Percentiles rank a stretch among this genome's conserved stretches.
Evolutionary conservation across 2,797 vertebrate genomes (phyloP).

Genomic region (Sebastes goodei): DNA sequence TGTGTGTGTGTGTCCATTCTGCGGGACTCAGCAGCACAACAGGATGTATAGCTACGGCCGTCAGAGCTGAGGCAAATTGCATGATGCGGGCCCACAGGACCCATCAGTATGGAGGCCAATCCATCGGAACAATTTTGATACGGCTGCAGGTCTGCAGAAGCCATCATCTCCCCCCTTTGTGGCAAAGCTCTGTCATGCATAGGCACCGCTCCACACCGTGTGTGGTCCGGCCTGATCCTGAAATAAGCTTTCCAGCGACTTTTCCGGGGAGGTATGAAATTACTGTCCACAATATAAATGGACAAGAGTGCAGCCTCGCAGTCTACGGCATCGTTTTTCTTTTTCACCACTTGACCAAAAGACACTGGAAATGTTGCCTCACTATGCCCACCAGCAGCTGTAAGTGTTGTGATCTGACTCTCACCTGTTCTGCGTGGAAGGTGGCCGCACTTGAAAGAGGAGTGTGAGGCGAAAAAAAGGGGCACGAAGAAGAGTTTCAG

Average conservation of each 20-base stretch:
- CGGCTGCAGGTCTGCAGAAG: slow-evolving; percentile 62
- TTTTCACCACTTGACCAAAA: slow-evolving; percentile 26
- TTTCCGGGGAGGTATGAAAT: slow-evolving; percentile 61
- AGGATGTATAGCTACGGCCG: slow-evolving; percentile 46
- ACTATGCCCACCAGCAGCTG: background rate
- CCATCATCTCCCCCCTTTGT: slow-evolving; percentile 43
- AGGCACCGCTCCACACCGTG: slow-evolving; percentile 33
- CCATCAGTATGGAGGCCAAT: slow-evolving; percentile 65
- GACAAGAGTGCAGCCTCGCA: slow-evolving; percentile 27
- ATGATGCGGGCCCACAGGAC: slow-evolving; percentile 35
- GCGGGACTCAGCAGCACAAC: slow-evolving; percentile 67
- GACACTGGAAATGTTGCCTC: slow-evolving; percentile 17
- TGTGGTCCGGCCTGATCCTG: slow-evolving; percentile 59
- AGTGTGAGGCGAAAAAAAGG: background rate
- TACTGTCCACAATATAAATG: slow-evolving; percentile 57
- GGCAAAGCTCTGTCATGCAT: slow-evolving; percentile 49
- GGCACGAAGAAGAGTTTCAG: slow-evolving; percentile 14
- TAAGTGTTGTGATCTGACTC: slow-evolving; percentile 10
- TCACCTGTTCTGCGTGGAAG: slow-evolving; percentile 30
- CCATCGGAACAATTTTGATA: slow-evolving; percentile 65
- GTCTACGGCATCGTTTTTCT: slow-evolving; percentile 24
- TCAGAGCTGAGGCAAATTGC: slow-evolving; percentile 61
- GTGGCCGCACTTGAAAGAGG: slow-evolving; percentile 4
- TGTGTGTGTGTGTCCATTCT: slow-evolving; percentile 51
- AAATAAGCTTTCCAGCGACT: slow-evolving; percentile 61